Percentiles rank a stretch among this genome's conserved stretches.
Conservation (phyloP, 2,888 invertebrate species). For the Stictocephala bisonia region DNA sequence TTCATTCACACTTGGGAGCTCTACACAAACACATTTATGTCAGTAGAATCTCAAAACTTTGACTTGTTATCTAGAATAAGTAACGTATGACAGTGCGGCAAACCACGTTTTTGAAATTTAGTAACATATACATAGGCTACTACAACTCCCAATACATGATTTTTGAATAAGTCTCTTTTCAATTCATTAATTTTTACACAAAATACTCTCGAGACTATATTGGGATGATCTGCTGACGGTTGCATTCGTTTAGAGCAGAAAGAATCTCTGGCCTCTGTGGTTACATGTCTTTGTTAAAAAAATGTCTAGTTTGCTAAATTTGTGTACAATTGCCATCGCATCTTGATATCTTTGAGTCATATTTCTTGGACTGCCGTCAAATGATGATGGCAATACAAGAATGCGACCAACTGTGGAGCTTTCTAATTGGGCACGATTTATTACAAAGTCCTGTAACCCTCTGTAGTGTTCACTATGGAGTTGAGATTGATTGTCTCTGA, state of each 20-base stretch:
- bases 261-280: background rate
- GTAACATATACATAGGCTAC: conserved; percentile 42
- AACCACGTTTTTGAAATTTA: conserved; percentile 48
- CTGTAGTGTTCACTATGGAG: conserved; percentile 10
- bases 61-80: too few species aligned
- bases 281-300: conserved; percentile 8
- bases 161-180: conserved; percentile 4
- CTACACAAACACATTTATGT: conserved; percentile 16
- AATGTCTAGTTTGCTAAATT: conserved; percentile 7
- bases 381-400: conserved; percentile 21
- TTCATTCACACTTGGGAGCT: conserved; percentile 3
- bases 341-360: conserved; percentile 26
- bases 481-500: background rate
- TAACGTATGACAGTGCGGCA: too few species aligned
- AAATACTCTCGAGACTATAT: conserved; percentile 37
- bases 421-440: background rate
- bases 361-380: conserved; percentile 6
- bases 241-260: background rate
- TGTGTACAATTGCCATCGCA: conserved; percentile 14
- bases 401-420: background rate
- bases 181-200: conserved; percentile 17
- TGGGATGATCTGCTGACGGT: too few species aligned
- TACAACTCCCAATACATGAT: conserved; percentile 30
- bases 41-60: conserved; percentile 7
- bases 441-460: conserved; percentile 11